A percentile compares a stretch with the other conserved stretches of the same genome.
These are phyloP conservation scores for Malurus elegans DNA, from an alignment of 2,113 vertebrate species.

Conservation along the genomic window DNA sequence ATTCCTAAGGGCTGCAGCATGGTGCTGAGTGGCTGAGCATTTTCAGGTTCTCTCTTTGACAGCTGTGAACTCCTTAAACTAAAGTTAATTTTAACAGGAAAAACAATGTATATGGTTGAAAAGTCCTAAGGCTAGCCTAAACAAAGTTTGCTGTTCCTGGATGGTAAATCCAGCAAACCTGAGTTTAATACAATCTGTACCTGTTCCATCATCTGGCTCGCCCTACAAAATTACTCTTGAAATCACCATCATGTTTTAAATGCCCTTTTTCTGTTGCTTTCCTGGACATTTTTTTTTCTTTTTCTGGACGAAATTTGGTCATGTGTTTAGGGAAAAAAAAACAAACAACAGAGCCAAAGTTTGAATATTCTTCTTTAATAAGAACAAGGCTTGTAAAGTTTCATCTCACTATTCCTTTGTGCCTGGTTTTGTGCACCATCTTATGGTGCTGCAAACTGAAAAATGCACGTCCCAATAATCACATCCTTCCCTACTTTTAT, in stretches of 20 bases:
- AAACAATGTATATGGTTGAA: not conserved
- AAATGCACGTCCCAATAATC: not conserved
- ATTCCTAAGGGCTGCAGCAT: not conserved
- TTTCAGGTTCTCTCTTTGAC: not conserved
- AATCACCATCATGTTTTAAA: not conserved
- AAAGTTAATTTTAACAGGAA: not conserved
- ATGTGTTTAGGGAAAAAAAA: not conserved
- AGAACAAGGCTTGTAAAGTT: not conserved
- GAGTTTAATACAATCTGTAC: not conserved
- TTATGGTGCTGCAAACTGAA: not conserved
- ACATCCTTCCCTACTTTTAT: not conserved
- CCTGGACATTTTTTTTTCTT: not conserved
- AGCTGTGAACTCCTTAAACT: not conserved
- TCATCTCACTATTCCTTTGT: not conserved
- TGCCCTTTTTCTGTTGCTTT: not conserved
- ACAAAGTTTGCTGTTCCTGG: not conserved
- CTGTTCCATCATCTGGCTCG: not conserved
- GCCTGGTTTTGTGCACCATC: not conserved
- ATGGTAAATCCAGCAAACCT: not conserved
- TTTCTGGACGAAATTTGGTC: not conserved
- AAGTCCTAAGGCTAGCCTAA: not conserved
- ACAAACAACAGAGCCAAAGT: not conserved
- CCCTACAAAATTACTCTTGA: not conserved
- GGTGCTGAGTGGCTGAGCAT: not conserved
- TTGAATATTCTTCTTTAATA: not conserved